These are phyloP conservation scores for Synergus umbraculus DNA, from an alignment of 2,888 invertebrate genomes.

Conservation along the genomic window DNA sequence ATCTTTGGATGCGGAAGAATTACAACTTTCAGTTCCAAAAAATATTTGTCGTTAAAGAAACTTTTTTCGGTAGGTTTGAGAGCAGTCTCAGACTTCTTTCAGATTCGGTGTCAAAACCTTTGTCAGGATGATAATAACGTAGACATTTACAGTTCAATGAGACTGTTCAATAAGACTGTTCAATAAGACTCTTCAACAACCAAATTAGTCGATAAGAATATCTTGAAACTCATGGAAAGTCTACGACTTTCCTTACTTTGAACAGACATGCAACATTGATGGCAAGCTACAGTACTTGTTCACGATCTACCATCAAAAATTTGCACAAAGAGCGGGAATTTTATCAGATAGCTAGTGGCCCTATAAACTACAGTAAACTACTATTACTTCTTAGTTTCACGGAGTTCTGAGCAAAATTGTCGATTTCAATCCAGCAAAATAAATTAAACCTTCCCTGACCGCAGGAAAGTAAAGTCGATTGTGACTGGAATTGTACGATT, in stretches of 20 bases:
- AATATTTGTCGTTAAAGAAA: slow-evolving; percentile 5
- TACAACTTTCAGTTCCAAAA: slow-evolving; percentile 15
- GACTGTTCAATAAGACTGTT: background rate
- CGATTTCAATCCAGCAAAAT: background rate
- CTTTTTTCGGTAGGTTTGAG: slow-evolving; percentile 6
- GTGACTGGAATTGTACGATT: background rate
- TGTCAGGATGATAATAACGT: slow-evolving; percentile 11
- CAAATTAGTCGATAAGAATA: slow-evolving; percentile 1
- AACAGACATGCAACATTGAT: slow-evolving; percentile 39
- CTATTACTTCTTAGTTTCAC: slow-evolving; percentile 2
- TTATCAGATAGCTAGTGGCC: background rate
- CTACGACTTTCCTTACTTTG: slow-evolving; percentile 8
- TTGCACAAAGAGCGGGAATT: slow-evolving; percentile 17
- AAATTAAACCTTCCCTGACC: slow-evolving; percentile 11
- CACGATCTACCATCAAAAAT: slow-evolving; percentile 9
- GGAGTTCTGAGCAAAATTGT: slow-evolving; percentile 16
- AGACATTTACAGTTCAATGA: background rate
- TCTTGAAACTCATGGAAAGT: background rate
- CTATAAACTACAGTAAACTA: slow-evolving; percentile 18
- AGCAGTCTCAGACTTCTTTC: slow-evolving; percentile 2
- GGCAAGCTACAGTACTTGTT: slow-evolving; percentile 21
- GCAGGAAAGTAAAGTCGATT: background rate
- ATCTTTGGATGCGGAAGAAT: background rate
- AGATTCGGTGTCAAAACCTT: slow-evolving; percentile 19
- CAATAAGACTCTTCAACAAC: background rate